These are phyloP conservation scores for Mormyrops attenuatus DNA, from an alignment of 2,797 vertebrate genomes.

Conservation along the genomic window DNA sequence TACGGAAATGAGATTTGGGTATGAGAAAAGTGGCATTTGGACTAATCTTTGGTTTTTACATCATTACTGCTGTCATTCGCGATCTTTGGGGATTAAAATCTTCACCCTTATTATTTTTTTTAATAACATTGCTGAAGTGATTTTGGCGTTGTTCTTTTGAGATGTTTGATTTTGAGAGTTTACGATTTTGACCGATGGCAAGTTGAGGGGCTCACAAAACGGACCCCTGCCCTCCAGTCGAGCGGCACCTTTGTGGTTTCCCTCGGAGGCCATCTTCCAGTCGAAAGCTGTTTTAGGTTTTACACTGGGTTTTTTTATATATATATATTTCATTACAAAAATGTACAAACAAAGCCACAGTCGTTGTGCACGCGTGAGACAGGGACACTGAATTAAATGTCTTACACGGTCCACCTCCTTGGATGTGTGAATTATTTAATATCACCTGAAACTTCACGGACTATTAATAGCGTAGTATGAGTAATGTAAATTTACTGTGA, in stretches of 20 bases:
- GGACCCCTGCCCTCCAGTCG: neutral
- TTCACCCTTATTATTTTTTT: neutral
- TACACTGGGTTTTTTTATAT: neutral
- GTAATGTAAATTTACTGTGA: conserved; percentile 14
- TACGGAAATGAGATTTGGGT: neutral
- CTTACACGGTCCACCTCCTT: neutral
- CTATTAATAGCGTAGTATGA: neutral
- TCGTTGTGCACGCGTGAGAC: neutral
- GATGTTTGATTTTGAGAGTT: neutral
- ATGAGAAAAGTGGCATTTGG: neutral
- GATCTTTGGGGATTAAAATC: neutral
- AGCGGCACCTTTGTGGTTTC: neutral
- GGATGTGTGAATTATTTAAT: neutral
- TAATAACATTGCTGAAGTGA: neutral
- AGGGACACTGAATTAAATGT: neutral
- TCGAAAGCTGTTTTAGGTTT: conserved; percentile 4
- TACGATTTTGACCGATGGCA: neutral
- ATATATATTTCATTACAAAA: neutral
- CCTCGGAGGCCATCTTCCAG: neutral
- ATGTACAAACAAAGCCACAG: neutral
- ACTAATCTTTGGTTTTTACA: neutral
- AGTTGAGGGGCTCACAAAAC: neutral
- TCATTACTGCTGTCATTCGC: neutral
- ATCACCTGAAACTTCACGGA: neutral
- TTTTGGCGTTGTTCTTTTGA: neutral